Evolutionary conservation across 1,140 invertebrate species (phyloP), one percentile per base, ranked within the genome.

Genomic region (Mactra quadrangularis): DNA sequence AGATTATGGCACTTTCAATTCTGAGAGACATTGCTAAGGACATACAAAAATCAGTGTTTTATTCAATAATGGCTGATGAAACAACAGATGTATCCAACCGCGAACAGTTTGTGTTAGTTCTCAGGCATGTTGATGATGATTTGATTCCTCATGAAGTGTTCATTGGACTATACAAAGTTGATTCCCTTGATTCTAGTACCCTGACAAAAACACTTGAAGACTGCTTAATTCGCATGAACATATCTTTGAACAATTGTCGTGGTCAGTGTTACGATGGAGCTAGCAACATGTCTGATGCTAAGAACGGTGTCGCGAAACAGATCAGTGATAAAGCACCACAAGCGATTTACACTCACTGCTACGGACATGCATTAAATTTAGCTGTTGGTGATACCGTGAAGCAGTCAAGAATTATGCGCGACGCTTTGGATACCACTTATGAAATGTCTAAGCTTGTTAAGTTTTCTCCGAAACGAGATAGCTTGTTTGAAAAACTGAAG

Each of bases 151-250:
- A n/a, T n/a, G n/a, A n/a, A n/a, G n/a, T n/a, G 27, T 78, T 79
- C 19, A 60, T 60, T 71, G 82, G 64, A 66, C 29, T 84, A 15
- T 41, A 41, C 33, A 62, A 45, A 25, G 64, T 84, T n/a, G 29
- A 50, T 45, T 25, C 35, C 35, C 74, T 71, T 0, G 52, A 52
- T 41, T 57, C 60, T 9, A 19, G 29, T 22, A 84, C 75, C 17
- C 17, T 84, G n/a, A 64, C 52, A 19, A 33, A 22, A 17, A 52
- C 70, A 7, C 66, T 82, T 27, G 29, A 35, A 31, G 77, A 85
- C 15, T 66, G 33, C 22, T 22, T 66, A 45, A 31, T 41, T 27
- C 25, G 38, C 35, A 66, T 66, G 38, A 66, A n/a, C n/a, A n/a
- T n/a, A n/a, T n/a, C n/a, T n/a, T n/a, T n/a, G n/a, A n/a, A n/a